Evolutionary conservation across 2,888 invertebrate genomes (phyloP).

Genomic region (Hedya salicella): DNA sequence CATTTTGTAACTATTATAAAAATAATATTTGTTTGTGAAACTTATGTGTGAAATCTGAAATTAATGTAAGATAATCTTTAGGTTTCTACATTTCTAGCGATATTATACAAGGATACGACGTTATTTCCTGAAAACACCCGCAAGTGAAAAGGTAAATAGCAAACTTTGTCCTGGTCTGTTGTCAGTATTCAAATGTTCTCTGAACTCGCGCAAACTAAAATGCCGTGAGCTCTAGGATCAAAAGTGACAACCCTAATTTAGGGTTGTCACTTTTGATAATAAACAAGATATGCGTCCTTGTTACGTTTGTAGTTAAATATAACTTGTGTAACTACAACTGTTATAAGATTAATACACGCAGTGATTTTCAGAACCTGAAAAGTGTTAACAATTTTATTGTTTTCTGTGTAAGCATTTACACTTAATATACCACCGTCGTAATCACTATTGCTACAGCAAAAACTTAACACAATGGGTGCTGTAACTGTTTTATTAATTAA

Average conservation of each 20-base stretch:
- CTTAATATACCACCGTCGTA: background rate
- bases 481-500: slow-evolving; percentile 27
- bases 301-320: background rate
- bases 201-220: slow-evolving; percentile 1
- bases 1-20: too few relatives aligned
- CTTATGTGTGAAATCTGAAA: too few relatives aligned
- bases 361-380: too few relatives aligned
- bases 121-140: background rate
- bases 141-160: background rate
- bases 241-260: slow-evolving; percentile 25
- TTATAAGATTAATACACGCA: too few relatives aligned
- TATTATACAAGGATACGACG: too few relatives aligned
- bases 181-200: slow-evolving; percentile 16
- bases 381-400: background rate
- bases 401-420: background rate
- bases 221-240: slow-evolving; percentile 34
- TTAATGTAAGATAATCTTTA: too few relatives aligned
- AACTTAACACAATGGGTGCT: slow-evolving; percentile 20
- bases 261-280: slow-evolving; percentile 11
- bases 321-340: too few relatives aligned
- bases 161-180: background rate
- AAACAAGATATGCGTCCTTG: background rate
- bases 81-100: too few relatives aligned
- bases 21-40: too few relatives aligned
- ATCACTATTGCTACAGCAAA: background rate